These are phyloP conservation scores for Penaeus vannamei DNA, from an alignment of 1,140 invertebrate species.

Conservation along the genomic window DNA sequence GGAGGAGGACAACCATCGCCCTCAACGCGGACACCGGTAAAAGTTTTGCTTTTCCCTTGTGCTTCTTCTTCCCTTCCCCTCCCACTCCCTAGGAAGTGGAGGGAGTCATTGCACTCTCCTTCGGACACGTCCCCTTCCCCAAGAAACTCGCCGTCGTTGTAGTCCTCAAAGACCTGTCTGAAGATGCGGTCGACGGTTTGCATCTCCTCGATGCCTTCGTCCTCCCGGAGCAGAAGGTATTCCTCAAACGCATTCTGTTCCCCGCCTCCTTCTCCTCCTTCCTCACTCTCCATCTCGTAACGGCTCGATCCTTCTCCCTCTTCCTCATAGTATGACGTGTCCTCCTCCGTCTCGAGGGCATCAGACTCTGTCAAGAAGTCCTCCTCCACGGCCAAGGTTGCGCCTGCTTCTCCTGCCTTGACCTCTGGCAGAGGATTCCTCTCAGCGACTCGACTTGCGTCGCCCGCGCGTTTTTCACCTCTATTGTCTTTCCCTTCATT, in stretches of 20 bases:
- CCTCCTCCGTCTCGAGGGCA: no score
- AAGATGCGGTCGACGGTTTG: constrained; percentile 50
- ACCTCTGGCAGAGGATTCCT: no score
- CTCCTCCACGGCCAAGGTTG: no score
- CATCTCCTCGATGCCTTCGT: constrained; percentile 48
- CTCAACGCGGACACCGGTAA: no score
- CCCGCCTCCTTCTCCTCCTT: background rate
- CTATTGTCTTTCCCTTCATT: background rate
- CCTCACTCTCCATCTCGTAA: background rate
- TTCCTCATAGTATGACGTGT: no score
- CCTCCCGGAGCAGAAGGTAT: constrained; percentile 30
- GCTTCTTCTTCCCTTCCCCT: background rate
- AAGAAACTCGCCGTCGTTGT: constrained; percentile 28
- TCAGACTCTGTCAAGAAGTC: no score
- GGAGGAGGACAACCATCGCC: no score
- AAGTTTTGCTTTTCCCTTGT: background rate
- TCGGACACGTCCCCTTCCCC: constrained; percentile 2
- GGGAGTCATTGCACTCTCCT: background rate
- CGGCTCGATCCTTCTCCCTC: background rate
- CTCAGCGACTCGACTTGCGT: no score
- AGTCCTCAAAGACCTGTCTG: constrained; percentile 49
- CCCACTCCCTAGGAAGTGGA: background rate
- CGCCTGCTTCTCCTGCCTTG: no score
- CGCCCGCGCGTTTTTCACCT: no score
- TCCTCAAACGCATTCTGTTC: background rate